These are phyloP conservation scores for Coecobrya sp. DNA, from an alignment of 2,888 invertebrate genomes.

Conservation along the genomic window DNA sequence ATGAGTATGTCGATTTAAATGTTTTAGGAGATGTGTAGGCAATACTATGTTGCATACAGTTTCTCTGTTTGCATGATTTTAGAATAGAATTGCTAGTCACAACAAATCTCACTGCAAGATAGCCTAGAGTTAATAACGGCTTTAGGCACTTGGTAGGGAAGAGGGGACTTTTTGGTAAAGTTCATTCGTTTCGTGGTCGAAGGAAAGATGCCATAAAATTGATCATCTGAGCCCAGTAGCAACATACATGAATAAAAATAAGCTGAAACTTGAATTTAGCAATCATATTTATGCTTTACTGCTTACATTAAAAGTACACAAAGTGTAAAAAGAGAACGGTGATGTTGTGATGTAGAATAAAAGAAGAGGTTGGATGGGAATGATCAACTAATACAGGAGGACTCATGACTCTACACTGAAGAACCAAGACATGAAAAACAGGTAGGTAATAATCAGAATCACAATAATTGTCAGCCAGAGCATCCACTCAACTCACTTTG, in stretches of 20 bases:
- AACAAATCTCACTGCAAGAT: not conserved
- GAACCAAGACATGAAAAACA: conserved; percentile 9
- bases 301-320: not conserved
- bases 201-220: conserved; percentile 11
- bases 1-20: not conserved
- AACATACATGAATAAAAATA: not conserved
- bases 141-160: not conserved
- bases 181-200: conserved; percentile 13
- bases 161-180: not conserved
- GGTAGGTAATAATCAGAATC: conserved; percentile 52
- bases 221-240: conserved; percentile 59
- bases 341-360: not conserved
- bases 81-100: not conserved
- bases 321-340: conserved; percentile 8
- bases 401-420: not conserved
- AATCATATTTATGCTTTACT: not conserved
- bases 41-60: no score
- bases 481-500: not conserved
- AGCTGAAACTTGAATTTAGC: not conserved
- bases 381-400: not conserved
- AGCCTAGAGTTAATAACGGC: not conserved
- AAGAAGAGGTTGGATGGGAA: not conserved
- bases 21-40: not conserved
- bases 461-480: not conserved
- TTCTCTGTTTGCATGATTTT: not conserved